Conservation (phyloP, 2,888 invertebrate species). For the Ochropacha duplaris region DNA sequence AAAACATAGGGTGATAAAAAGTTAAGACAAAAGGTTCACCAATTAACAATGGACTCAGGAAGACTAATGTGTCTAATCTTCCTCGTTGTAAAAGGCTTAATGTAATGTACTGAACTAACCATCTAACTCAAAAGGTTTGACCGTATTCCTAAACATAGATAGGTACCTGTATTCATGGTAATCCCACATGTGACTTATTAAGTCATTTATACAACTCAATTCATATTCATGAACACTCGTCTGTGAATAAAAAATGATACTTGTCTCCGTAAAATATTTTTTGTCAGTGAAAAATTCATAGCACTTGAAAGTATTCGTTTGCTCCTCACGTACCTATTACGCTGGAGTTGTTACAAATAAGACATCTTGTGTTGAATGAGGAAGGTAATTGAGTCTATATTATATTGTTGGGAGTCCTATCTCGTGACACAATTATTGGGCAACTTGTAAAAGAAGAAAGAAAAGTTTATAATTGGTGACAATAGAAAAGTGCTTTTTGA, state of each 20-base stretch:
- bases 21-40: no score
- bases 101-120: not conserved
- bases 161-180: not conserved
- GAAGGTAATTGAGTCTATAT: not conserved
- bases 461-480: not conserved
- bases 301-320: slow-evolving; percentile 11
- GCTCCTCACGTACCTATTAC: slow-evolving; percentile 39
- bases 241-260: slow-evolving; percentile 11
- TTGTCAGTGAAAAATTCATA: slow-evolving; percentile 23
- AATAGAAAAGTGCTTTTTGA: not conserved
- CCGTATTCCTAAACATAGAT: not conserved
- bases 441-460: not conserved
- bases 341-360: slow-evolving; percentile 34
- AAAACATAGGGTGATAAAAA: no score
- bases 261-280: slow-evolving; percentile 23
- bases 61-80: no score
- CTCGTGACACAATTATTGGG: not conserved
- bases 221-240: slow-evolving; percentile 54
- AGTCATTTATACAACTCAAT: slow-evolving; percentile 57
- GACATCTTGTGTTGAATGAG: slow-evolving; percentile 27
- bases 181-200: slow-evolving; percentile 32
- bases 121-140: not conserved
- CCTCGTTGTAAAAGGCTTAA: no score
- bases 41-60: no score
- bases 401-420: not conserved